phyloP scores from a whole-genome alignment of 2,888 invertebrate genomes.

The Tanytarsus gracilentus region DNA sequence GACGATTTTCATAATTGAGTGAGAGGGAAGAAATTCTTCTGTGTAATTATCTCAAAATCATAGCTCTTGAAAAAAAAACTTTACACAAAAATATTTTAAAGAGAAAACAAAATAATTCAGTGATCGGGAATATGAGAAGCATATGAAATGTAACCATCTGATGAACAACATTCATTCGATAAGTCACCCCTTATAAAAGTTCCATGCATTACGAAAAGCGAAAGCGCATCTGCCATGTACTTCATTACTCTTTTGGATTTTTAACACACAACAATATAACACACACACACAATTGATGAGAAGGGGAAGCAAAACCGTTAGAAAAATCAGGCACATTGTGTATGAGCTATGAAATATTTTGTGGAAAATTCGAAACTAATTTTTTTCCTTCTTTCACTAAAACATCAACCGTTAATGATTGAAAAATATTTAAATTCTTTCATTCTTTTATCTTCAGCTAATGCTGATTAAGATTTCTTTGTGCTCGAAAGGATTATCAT shows the following conservation, averaged over 20 bases:
- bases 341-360: background rate
- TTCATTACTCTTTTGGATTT: conserved; percentile 13
- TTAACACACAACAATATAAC: conserved; percentile 13
- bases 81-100: background rate
- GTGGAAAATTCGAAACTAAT: background rate
- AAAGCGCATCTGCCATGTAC: conserved; percentile 21
- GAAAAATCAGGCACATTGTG: conserved; percentile 17
- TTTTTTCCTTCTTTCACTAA: background rate
- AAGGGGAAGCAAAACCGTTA: conserved; percentile 24
- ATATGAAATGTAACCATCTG: background rate
- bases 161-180: background rate
- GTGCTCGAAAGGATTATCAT: no score
- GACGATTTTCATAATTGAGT: background rate
- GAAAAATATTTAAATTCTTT: no score
- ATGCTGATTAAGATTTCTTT: no score
- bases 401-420: no score
- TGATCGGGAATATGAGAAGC: background rate
- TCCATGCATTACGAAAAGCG: conserved; percentile 7
- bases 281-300: no score
- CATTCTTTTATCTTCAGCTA: no score
- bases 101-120: no score
- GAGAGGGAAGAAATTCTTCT: no score
- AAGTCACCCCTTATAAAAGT: conserved; percentile 15
- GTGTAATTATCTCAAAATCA: background rate
- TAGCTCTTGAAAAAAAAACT: background rate